Percentiles rank a stretch among this genome's conserved stretches.
Conservation (phyloP, 2,797 vertebrate species). For the Molossus alvarezi region DNA sequence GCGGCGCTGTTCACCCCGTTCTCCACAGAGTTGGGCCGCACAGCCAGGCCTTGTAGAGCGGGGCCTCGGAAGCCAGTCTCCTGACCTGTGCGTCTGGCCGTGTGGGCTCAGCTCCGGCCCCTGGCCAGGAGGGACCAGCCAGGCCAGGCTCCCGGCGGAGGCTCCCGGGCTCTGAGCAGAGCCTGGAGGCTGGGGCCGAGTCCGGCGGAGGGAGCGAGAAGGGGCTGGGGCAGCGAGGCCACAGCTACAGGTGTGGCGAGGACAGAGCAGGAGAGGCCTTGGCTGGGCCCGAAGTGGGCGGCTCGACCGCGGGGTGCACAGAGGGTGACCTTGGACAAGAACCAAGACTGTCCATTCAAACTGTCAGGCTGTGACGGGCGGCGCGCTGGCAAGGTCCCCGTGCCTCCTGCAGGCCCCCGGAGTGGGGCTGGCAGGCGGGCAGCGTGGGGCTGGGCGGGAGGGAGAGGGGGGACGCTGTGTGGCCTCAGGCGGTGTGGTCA, state of each 20-base stretch:
- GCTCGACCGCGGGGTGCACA: not conserved
- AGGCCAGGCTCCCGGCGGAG: not conserved
- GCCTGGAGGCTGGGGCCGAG: not conserved
- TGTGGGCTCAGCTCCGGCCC: not conserved
- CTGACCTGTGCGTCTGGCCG: too few species aligned
- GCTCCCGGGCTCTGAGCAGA: not conserved
- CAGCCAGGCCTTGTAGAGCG: accelerated
- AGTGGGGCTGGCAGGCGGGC: too few species aligned
- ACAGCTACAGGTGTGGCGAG: not conserved
- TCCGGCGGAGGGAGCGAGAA: not conserved
- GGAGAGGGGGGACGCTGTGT: too few species aligned
- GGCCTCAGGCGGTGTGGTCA: not conserved
- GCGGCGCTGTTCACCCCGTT: too few species aligned
- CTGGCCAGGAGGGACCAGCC: not conserved
- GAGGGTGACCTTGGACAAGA: not conserved
- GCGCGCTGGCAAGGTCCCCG: accelerated
- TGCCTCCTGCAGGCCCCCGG: not conserved
- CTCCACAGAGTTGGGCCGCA: not conserved
- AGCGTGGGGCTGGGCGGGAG: not conserved
- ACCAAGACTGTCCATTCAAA: too few species aligned
- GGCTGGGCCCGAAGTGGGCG: accelerated
- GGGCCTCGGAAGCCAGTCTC: not conserved
- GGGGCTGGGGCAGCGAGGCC: not conserved
- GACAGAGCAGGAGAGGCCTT: not conserved
- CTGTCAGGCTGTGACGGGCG: not conserved